Conservation (phyloP, 53 echinoderm and acorn worm genomes). For the Echinarachnius parma region DNA sequence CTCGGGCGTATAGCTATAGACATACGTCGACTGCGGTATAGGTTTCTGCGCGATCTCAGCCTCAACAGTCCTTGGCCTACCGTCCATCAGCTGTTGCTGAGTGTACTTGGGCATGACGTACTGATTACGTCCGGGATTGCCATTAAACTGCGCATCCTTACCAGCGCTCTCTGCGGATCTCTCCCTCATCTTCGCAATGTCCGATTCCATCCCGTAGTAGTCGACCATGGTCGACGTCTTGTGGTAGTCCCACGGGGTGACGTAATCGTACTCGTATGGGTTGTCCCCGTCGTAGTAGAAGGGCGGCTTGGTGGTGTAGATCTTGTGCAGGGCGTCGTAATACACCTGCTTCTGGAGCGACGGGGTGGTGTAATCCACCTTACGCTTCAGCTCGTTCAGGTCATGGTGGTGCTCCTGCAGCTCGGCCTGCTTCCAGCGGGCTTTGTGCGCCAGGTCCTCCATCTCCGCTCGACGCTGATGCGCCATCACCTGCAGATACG, state of each 20-base stretch:
- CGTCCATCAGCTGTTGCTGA: constrained; percentile 49
- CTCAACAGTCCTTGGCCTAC: constrained; percentile 53
- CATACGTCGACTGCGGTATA: constrained; percentile 79
- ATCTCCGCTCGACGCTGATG: constrained; percentile 63
- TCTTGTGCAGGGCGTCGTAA: constrained; percentile 93
- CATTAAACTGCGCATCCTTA: constrained; percentile 80
- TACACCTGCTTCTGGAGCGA: constrained; percentile 80
- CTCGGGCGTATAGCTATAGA: constrained; percentile 86
- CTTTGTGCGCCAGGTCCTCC: constrained; percentile 61
- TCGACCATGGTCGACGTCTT: constrained; percentile 76
- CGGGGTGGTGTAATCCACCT: constrained; percentile 87
- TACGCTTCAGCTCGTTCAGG: constrained; percentile 72
- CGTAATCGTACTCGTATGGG: constrained; percentile 92
- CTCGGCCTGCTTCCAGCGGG: constrained; percentile 95
- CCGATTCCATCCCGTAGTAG: constrained; percentile 60
- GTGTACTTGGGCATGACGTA: constrained; percentile 78
- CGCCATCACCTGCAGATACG: constrained; percentile 78
- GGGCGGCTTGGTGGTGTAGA: constrained; percentile 87
- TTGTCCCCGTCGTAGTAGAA: constrained; percentile 95
- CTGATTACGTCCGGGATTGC: constrained; percentile 79
- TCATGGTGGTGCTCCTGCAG: constrained; percentile 87
- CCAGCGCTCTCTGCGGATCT: constrained; percentile 10
- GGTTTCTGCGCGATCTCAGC: constrained; percentile 68
- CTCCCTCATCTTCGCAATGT: constrained; percentile 43
- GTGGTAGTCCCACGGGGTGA: constrained; percentile 94